Conservation (phyloP, 2,888 invertebrate species). For the Drosophila conformis region DNA sequence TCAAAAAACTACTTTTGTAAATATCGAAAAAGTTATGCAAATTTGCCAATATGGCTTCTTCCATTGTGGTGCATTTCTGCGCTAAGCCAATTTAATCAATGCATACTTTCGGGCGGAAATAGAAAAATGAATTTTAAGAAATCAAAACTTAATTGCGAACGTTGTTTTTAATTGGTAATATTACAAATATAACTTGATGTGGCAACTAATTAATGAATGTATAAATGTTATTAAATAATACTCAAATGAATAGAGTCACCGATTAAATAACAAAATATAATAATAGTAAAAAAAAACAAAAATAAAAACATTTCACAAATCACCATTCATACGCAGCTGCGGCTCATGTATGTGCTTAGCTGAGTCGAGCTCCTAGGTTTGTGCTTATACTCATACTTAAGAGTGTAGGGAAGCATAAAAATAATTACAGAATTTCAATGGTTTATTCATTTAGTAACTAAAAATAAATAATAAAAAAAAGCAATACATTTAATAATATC, state of each 20-base stretch:
- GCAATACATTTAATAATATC: conserved; percentile 55
- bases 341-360: not conserved
- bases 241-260: not conserved
- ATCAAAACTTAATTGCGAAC: not conserved
- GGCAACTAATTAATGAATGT: not conserved
- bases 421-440: conserved; percentile 6
- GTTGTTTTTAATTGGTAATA: not conserved
- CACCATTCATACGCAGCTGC: not conserved
- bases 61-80: not conserved
- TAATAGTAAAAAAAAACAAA: not conserved
- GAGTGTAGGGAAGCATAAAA: not conserved
- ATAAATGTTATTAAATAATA: not conserved
- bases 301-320: not conserved
- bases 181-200: not conserved
- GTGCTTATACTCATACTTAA: too few relatives aligned
- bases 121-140: not conserved
- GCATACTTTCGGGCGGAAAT: conserved; percentile 30
- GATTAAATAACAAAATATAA: not conserved
- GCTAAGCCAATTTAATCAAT: not conserved
- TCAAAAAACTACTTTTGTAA: not conserved
- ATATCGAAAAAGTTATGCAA: not conserved
- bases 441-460: conserved; percentile 38
- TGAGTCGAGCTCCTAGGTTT: not conserved
- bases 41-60: not conserved
- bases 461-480: conserved; percentile 10